phyloP scores from a whole-genome alignment of 2,888 invertebrate species.

The Gonocerus acuteangulatus region DNA sequence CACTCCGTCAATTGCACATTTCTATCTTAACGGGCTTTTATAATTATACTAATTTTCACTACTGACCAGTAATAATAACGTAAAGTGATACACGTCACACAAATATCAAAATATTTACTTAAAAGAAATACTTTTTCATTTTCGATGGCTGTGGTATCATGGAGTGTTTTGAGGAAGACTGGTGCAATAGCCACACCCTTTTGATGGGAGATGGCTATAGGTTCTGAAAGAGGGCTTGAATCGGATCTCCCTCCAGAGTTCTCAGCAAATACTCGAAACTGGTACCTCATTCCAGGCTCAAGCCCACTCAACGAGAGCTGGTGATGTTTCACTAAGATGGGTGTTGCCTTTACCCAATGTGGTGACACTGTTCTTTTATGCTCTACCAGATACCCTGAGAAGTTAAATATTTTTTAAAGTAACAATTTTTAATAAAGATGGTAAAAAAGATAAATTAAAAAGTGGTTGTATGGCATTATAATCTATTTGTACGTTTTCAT shows the following conservation, averaged over 20 bases:
- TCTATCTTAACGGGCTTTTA: too few species aligned
- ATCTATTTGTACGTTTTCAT: too few species aligned
- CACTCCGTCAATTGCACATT: too few species aligned
- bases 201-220: conserved; percentile 69
- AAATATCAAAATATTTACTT: too few species aligned
- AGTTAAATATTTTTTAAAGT: too few species aligned
- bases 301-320: conserved; percentile 73
- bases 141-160: conserved; percentile 65
- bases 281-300: conserved; percentile 78
- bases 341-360: conserved; percentile 75
- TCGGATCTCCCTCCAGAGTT: conserved; percentile 82
- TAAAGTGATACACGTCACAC: too few species aligned
- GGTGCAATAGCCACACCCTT: conserved; percentile 62
- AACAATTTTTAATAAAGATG: too few species aligned
- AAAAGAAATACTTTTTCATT: conserved; percentile 56
- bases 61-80: too few species aligned
- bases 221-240: conserved; percentile 77
- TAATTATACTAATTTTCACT: too few species aligned
- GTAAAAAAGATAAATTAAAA: too few species aligned
- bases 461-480: too few species aligned
- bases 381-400: conserved; percentile 68
- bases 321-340: conserved; percentile 60
- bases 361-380: conserved; percentile 65
- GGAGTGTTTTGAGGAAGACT: conserved; percentile 60
- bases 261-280: conserved; percentile 85